phyloP scores from a whole-genome alignment of 2,888 invertebrate species.

The Sinopyrophorus schimmeli region DNA sequence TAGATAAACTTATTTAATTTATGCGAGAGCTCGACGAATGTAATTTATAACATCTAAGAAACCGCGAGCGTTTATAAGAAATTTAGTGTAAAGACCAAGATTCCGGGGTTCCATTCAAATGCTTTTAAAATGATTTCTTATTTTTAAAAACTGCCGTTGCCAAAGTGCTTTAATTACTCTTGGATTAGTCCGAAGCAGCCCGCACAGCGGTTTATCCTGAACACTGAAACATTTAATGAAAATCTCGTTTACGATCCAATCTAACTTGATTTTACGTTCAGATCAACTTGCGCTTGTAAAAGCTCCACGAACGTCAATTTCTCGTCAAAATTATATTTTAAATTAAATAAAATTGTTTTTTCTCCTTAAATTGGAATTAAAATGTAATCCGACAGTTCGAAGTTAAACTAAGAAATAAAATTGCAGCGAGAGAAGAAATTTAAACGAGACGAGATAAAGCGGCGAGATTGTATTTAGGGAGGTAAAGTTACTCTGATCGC shows the following conservation, averaged over 20 bases:
- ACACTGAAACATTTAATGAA: slow-evolving; percentile 48
- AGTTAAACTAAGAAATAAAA: too few species aligned
- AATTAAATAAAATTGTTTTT: too few species aligned
- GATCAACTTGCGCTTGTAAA: slow-evolving; percentile 14
- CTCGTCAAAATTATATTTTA: too few species aligned
- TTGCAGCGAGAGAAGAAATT: too few species aligned
- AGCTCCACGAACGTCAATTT: background rate
- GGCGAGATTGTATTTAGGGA: too few species aligned
- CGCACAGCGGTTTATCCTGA: slow-evolving; percentile 40
- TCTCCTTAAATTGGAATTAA: too few species aligned
- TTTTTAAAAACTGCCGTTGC: slow-evolving; percentile 40
- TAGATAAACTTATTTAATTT: too few species aligned
- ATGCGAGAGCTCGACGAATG: too few species aligned
- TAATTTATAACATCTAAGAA: too few species aligned
- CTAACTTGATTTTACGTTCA: slow-evolving; percentile 25
- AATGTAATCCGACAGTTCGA: too few species aligned
- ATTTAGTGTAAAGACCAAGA: slow-evolving; percentile 17
- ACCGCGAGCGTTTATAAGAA: slow-evolving; percentile 15
- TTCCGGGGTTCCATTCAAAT: slow-evolving; percentile 19
- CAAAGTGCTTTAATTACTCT: slow-evolving; percentile 49
- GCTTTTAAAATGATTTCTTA: slow-evolving; percentile 43
- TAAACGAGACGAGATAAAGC: too few species aligned
- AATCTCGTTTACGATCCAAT: slow-evolving; percentile 46
- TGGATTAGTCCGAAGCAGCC: slow-evolving; percentile 44
- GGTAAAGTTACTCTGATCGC: slow-evolving; percentile 31